phyloP scores from a whole-genome alignment of 2,888 invertebrate species.

The Cacoxenus indagator region DNA sequence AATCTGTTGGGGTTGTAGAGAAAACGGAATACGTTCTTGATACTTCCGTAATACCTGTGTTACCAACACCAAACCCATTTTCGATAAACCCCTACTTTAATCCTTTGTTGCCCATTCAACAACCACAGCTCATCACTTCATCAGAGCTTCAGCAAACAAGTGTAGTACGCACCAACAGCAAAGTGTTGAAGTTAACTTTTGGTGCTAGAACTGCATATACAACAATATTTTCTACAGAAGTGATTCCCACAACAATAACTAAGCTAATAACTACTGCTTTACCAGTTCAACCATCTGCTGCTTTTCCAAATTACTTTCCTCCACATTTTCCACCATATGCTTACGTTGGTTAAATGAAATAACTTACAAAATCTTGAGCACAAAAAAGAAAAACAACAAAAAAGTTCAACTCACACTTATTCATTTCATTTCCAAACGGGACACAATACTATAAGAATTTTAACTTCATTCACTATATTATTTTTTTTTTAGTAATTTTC shows the following conservation, averaged over 20 bases:
- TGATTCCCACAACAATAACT: slow-evolving; percentile 87
- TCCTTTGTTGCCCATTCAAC: slow-evolving; percentile 73
- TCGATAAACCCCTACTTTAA: slow-evolving; percentile 68
- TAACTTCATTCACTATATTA: no score
- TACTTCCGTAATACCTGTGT: slow-evolving; percentile 78
- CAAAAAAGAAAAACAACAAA: no score
- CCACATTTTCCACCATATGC: slow-evolving; percentile 83
- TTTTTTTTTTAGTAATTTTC: no score
- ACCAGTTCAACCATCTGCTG: slow-evolving; percentile 78
- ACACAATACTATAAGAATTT: no score
- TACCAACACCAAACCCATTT: slow-evolving; percentile 71
- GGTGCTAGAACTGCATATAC: slow-evolving; percentile 93
- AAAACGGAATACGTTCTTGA: slow-evolving; percentile 85
- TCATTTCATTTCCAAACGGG: no score
- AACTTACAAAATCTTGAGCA: no score
- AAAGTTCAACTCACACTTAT: no score
- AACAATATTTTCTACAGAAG: slow-evolving; percentile 85
- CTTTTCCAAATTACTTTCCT: slow-evolving; percentile 84
- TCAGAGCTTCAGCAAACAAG: slow-evolving; percentile 85
- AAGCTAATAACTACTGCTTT: slow-evolving; percentile 86
- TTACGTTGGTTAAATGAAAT: slow-evolving; percentile 81
- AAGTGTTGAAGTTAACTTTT: slow-evolving; percentile 87
- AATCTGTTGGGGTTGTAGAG: slow-evolving; percentile 83
- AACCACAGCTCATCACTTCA: slow-evolving; percentile 83
- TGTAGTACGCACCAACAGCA: slow-evolving; percentile 84